phyloP scores from a whole-genome alignment of 2,113 vertebrate species.

The Alosa alosa region DNA sequence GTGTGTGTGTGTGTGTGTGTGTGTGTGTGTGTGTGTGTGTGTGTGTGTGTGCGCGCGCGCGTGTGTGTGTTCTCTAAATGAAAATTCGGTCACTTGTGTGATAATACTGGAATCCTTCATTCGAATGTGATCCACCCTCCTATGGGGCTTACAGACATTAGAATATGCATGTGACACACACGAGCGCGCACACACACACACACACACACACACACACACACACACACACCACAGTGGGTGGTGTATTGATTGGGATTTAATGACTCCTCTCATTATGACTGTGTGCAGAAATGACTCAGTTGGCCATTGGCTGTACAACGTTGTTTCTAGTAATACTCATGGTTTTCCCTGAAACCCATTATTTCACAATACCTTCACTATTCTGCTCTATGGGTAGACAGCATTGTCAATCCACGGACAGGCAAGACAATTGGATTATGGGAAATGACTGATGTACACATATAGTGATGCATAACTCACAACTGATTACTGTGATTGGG shows the following conservation, averaged over 20 bases:
- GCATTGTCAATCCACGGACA: conserved; percentile 39
- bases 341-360: not conserved
- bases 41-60: not conserved
- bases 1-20: not conserved
- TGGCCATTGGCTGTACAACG: conserved; percentile 36
- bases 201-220: not conserved
- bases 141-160: not conserved
- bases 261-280: conserved; percentile 46
- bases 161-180: not conserved
- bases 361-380: conserved; percentile 33
- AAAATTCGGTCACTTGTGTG: not conserved
- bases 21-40: not conserved
- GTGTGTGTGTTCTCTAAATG: not conserved
- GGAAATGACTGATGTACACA: not conserved
- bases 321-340: conserved; percentile 42
- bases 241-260: conserved; percentile 60
- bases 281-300: conserved; percentile 50
- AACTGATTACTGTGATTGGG: conserved; percentile 28
- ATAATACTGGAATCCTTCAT: not conserved
- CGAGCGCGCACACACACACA: not conserved
- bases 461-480: not conserved
- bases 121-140: not conserved
- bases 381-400: conserved; percentile 33
- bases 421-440: not conserved
- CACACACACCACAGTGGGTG: conserved; percentile 17